phyloP scores from a whole-genome alignment of 2,113 vertebrate species.

The Cervus canadensis region DNA sequence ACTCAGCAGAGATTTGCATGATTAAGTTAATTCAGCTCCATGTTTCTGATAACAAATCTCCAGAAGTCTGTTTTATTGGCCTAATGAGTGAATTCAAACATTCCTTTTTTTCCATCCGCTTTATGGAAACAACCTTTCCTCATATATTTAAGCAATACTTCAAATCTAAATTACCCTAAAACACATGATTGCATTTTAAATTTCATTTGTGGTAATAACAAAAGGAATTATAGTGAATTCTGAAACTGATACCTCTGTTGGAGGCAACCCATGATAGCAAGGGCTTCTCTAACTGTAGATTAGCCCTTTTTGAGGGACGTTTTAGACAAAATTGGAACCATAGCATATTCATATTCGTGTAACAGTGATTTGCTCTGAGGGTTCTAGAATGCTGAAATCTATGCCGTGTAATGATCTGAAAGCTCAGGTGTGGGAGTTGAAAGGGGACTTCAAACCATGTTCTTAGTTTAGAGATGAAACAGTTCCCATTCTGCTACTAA shows the following conservation, averaged over 20 bases:
- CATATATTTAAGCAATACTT: not conserved
- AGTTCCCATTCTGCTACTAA: not conserved
- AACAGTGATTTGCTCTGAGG: not conserved
- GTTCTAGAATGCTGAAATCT: not conserved
- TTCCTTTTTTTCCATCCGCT: not conserved
- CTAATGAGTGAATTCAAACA: not conserved
- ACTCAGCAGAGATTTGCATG: not conserved
- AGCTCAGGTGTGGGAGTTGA: not conserved
- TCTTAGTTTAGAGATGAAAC: not conserved
- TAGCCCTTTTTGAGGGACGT: not conserved
- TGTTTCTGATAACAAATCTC: not conserved
- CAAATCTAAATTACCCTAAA: not conserved
- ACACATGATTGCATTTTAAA: not conserved
- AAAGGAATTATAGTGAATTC: not conserved
- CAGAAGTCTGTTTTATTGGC: not conserved
- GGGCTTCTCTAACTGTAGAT: not conserved
- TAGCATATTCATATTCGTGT: not conserved
- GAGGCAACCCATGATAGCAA: not conserved
- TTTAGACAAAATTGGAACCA: not conserved
- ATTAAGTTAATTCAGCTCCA: not conserved
- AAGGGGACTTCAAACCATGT: not conserved
- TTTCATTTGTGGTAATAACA: not conserved
- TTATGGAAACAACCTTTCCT: not conserved
- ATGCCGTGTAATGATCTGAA: not conserved
- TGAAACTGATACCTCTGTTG: not conserved